A percentile compares a stretch with the other conserved stretches of the same genome.
These are phyloP conservation scores for Macrophya alboannulata DNA, from an alignment of 2,888 invertebrate species.

Conservation along the genomic window DNA sequence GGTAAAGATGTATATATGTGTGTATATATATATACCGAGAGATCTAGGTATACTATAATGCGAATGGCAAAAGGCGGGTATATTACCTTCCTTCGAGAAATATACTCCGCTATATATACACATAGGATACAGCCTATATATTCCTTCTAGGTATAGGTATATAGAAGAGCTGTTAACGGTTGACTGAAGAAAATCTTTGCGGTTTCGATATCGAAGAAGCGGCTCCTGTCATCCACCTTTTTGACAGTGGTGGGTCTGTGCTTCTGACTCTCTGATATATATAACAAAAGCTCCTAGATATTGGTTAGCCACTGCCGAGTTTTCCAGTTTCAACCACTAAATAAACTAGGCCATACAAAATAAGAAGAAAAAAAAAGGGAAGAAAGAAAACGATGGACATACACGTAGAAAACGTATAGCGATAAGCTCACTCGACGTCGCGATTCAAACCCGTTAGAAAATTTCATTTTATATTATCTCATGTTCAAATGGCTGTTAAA, in stretches of 20 bases:
- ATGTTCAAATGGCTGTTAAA: background rate
- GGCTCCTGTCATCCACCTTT: conserved; percentile 22
- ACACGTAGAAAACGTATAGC: background rate
- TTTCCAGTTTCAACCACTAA: background rate
- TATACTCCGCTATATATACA: background rate
- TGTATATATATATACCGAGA: background rate
- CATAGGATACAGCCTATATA: background rate
- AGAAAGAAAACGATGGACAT: background rate
- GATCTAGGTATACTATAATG: background rate
- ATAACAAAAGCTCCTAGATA: conserved; percentile 39
- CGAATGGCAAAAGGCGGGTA: background rate
- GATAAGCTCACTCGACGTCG: background rate
- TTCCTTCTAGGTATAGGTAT: background rate
- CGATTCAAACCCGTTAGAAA: background rate
- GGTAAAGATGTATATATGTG: background rate
- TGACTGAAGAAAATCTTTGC: conserved; percentile 33
- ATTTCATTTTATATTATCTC: background rate
- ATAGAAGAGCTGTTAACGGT: conserved; percentile 26
- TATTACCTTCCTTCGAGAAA: conserved; percentile 17
- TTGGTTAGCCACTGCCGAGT: background rate
- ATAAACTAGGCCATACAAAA: conserved; percentile 1
- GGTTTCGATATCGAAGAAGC: conserved; percentile 29
- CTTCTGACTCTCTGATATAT: background rate
- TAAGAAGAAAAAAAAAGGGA: background rate
- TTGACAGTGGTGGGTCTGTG: background rate